Percentiles rank a stretch among this genome's conserved stretches.
phyloP scores from a whole-genome alignment of 2,888 invertebrate species.

The Bimastos eiseni region DNA sequence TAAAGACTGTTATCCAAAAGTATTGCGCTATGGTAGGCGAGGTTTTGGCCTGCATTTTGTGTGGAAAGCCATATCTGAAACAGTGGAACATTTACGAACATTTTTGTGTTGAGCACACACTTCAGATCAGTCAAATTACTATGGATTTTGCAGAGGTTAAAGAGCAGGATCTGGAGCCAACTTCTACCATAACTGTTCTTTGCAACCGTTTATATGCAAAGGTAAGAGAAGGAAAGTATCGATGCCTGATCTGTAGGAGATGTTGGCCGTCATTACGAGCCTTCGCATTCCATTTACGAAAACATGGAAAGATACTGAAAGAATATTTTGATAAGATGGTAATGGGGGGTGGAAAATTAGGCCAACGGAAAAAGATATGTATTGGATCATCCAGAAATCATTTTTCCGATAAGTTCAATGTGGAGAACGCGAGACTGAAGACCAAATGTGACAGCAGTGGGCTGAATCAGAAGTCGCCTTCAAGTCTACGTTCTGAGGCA shows the following conservation, averaged over 20 bases:
- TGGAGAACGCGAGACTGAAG: background rate
- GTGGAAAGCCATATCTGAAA: background rate
- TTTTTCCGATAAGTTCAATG: background rate
- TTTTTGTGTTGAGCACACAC: background rate
- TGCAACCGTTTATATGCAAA: background rate
- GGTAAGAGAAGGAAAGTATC: background rate
- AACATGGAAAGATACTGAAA: constrained; percentile 9
- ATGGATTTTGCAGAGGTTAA: background rate
- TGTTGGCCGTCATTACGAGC: background rate
- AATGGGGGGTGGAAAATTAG: background rate
- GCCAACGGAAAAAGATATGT: background rate
- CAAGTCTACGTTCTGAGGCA: background rate
- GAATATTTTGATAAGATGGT: background rate
- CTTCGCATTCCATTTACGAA: background rate
- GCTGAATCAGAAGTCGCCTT: background rate
- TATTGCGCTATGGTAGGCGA: background rate
- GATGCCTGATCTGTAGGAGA: background rate
- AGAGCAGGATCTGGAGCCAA: background rate
- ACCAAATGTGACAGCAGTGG: background rate
- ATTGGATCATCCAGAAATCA: background rate
- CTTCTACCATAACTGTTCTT: background rate
- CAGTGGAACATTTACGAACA: background rate
- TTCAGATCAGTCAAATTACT: background rate
- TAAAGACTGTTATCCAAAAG: background rate
- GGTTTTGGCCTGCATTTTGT: background rate